Percentiles rank a stretch among this genome's conserved stretches.
Evolutionary conservation across 2,888 invertebrate species (phyloP).

Genomic region (Lycaena phlaeas): DNA sequence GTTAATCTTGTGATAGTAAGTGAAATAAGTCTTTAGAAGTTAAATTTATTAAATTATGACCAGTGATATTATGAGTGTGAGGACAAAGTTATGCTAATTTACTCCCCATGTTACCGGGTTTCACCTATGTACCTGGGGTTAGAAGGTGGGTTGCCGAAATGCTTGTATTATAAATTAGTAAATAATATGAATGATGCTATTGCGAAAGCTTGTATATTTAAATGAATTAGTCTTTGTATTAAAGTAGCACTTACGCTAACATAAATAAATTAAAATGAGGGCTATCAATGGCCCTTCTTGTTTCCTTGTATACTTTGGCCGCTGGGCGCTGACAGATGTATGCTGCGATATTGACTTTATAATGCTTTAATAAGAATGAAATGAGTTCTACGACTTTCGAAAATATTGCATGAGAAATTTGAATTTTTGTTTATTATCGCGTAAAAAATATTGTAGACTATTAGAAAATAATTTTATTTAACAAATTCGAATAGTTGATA

Average conservation of each 20-base stretch:
- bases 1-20: slow-evolving; percentile 25
- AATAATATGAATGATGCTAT: not conserved
- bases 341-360: slow-evolving; percentile 21
- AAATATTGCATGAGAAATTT: not conserved
- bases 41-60: slow-evolving; percentile 41
- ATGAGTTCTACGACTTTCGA: not conserved
- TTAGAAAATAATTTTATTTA: no score
- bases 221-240: slow-evolving; percentile 21
- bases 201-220: slow-evolving; percentile 1
- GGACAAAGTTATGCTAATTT: slow-evolving; percentile 66
- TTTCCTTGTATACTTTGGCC: slow-evolving; percentile 22
- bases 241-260: slow-evolving; percentile 25
- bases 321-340: slow-evolving; percentile 22
- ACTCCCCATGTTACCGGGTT: slow-evolving; percentile 60
- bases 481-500: no score
- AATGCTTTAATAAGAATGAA: not conserved
- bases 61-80: slow-evolving; percentile 44
- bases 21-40: slow-evolving; percentile 29
- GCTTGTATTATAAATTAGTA: slow-evolving; percentile 22
- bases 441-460: no score
- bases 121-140: slow-evolving; percentile 61
- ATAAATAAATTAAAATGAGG: slow-evolving; percentile 38
- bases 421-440: not conserved
- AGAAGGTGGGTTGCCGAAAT: slow-evolving; percentile 50
- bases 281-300: slow-evolving; percentile 36